Base-by-base conservation (phyloP, 2,888 invertebrate species). In the Molanna angustata region DNA sequence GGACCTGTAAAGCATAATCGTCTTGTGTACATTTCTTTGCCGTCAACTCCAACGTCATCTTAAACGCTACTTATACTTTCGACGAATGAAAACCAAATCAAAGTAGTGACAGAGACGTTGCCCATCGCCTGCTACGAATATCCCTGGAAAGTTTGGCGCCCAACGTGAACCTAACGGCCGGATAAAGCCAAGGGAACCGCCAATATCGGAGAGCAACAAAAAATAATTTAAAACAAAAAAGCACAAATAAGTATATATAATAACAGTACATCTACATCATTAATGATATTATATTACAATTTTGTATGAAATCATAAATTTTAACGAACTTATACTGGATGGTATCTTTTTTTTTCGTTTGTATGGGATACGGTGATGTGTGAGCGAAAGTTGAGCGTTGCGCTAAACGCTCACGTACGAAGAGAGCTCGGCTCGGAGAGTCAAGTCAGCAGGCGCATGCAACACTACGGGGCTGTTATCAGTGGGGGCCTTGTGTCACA, bases 1-100 rank as follows among this genome's bases (percentile, higher is more conserved):
- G 90, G 89, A 86, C 92, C 94, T 94, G 89, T 78, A 91, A 86
- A 81, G 74, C 74, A 76, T 44, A 55, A 56, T 52, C 52, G 58
- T 52, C 52, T 52, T 42, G 48, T 52, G 57, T 56, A 56, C 69
- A 72, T 69, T 71, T 67, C 47, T 32, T 40, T 16, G 4, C 31
- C 43, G 44, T 21, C 33, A 35, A 35, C 46, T n/a, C n/a, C 32
- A 31, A 1, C 11, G 32, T 21, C 21, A 16, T 18, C 35, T 46
- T 35, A 35, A 19, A 19, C 17, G 20, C 44, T 44, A 44, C 32
- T 19, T 21, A 48, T 42, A 33, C 22, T 54, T 43, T 47, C 35
- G 40, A 31, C 54, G 54, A 59, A 59, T 55, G 59, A 60, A 58
- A 61, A 62, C 62, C 63, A 60, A 61, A 59, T 61, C 61, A 56